Evolutionary conservation across 1,140 invertebrate species (phyloP), one percentile per base, ranked within the genome.

Genomic region (Nylanderia fulva): DNA sequence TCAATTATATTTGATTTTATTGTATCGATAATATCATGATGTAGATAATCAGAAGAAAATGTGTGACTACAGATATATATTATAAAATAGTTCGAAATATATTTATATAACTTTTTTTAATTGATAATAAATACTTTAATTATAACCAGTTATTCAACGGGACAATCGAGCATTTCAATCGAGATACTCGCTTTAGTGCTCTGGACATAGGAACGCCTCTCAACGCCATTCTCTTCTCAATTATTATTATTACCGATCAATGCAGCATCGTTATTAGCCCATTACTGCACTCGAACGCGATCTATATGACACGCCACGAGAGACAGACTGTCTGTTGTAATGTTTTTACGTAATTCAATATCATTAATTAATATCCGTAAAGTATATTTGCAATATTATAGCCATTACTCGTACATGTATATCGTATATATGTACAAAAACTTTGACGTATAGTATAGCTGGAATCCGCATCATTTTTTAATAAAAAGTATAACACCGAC

Each of bases 211-310:
- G 29, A 63, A 36, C 29, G 29, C 15, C 29, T 63, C 61, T 33
- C 29, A 2, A 36, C 15, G 29, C 29, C 29, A 63, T 63, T 36
- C 61, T 63, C 61, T 36, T 29, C 61, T 8, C 29, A 21, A 63
- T 63, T 63, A 63, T 63, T 63, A 29, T 63, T 63, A 63, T 63
- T 63, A 63, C 61, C 15, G 61, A 33, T 63, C 61, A 36, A 63
- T 33, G 61, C 61, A 36, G 29, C 61, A 63, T 36, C 33, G 61
- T 63, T 63, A 63, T 63, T 63, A 63, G n/a, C 33, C 61, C 29
- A 63, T 63, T 63, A 63, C 13, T 36, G 29, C 33, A 7, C 61
- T 63, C 61, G 8, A 63, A 36, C 8, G 5, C 29, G 29, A 33
- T 36, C 61, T 63, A 33, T 64, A 39, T 64, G 33, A 64, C 33